Evolutionary conservation across 2,888 invertebrate species (phyloP).

Genomic region (Leptogaster cylindrica): DNA sequence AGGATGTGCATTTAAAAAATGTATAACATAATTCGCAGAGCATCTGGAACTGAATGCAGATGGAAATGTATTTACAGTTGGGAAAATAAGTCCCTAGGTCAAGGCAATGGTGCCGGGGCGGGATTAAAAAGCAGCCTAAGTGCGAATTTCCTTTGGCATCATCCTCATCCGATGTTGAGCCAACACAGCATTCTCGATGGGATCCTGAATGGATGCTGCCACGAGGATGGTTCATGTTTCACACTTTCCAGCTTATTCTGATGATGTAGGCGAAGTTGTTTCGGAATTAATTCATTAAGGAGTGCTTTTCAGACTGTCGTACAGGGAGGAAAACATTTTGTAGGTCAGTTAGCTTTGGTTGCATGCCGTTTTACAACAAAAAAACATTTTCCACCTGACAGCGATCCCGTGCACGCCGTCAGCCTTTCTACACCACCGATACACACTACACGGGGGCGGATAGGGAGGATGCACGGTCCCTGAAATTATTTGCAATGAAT

Average conservation of each 20-base stretch:
- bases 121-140: not conserved
- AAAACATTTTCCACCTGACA: not conserved
- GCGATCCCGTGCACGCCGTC: not conserved
- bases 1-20: not conserved
- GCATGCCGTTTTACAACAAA: not conserved
- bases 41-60: too few relatives aligned
- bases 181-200: too few relatives aligned
- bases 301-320: not conserved
- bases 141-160: not conserved
- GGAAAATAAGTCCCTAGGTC: not conserved
- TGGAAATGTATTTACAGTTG: too few relatives aligned
- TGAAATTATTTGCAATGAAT: slow-evolving; percentile 7
- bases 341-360: slow-evolving; percentile 30
- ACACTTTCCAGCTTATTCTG: not conserved
- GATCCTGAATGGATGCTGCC: too few relatives aligned
- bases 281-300: slow-evolving; percentile 18
- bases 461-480: not conserved
- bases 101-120: not conserved
- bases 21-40: too few relatives aligned
- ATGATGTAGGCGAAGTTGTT: slow-evolving; percentile 11
- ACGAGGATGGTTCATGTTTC: not conserved
- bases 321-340: slow-evolving; percentile 19
- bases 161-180: too few relatives aligned
- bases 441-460: not conserved
- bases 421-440: not conserved